These are phyloP conservation scores for Reinhardtius hippoglossoides DNA, from an alignment of 2,113 vertebrate genomes.

Conservation along the genomic window DNA sequence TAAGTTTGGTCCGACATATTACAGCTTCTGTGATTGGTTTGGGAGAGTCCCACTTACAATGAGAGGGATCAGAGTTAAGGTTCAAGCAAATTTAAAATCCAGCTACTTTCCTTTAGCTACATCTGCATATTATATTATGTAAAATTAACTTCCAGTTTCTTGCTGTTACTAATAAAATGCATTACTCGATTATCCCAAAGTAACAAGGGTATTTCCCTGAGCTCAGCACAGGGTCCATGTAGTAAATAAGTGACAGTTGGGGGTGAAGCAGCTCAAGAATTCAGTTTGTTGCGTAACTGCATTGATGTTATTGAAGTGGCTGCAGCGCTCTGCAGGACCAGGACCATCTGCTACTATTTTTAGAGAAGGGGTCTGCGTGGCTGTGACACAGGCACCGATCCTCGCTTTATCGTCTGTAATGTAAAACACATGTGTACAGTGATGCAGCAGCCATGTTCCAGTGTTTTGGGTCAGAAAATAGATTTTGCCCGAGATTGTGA, in stretches of 20 bases:
- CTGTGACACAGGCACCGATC: conserved; percentile 20
- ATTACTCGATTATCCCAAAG: neutral
- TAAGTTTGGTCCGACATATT: too few species aligned
- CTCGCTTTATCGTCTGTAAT: conserved; percentile 49
- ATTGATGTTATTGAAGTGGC: conserved; percentile 55
- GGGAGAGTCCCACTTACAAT: too few species aligned
- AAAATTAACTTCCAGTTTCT: neutral
- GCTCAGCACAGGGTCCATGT: conserved; percentile 2
- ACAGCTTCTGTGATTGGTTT: too few species aligned
- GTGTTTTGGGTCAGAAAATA: conserved; percentile 5
- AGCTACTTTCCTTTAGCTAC: too few species aligned
- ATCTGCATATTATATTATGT: neutral
- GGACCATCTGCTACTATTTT: conserved; percentile 74
- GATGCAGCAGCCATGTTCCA: conserved; percentile 3
- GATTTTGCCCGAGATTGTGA: neutral
- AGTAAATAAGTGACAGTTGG: conserved; percentile 20
- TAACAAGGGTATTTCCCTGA: conserved; percentile 1
- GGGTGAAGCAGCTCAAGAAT: conserved; percentile 50
- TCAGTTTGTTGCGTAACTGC: conserved; percentile 61
- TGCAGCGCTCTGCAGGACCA: conserved; percentile 46
- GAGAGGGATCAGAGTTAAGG: too few species aligned
- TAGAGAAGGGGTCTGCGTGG: conserved; percentile 40
- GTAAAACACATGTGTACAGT: conserved; percentile 63
- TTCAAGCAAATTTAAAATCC: too few species aligned
- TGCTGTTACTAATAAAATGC: neutral